A percentile compares a stretch with the other conserved stretches of the same genome.
phyloP scores from a whole-genome alignment of 1,140 invertebrate species.

The Anthonomus grandis region DNA sequence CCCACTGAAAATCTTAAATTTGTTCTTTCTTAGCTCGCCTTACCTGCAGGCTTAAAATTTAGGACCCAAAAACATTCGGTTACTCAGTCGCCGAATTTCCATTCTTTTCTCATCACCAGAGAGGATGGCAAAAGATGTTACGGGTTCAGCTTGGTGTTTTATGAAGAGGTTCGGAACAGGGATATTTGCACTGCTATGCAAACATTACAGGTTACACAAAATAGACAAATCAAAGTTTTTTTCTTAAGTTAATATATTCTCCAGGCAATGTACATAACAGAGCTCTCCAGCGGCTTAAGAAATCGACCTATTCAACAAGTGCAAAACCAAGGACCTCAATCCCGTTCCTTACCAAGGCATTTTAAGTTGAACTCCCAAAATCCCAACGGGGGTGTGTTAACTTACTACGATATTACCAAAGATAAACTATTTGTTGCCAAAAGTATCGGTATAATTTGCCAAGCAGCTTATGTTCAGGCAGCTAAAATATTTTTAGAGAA shows the following conservation, averaged over 20 bases:
- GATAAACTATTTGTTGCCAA: conserved; percentile 94
- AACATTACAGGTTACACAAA: conserved; percentile 73
- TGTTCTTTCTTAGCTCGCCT: conserved; percentile 70
- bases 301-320: conserved; percentile 50
- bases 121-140: conserved; percentile 93
- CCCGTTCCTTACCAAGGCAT: conserved; percentile 78
- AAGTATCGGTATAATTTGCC: conserved; percentile 88
- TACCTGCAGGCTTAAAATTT: conserved; percentile 91
- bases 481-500: conserved; percentile 81
- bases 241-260: conserved; percentile 4
- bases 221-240: background rate
- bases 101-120: conserved; percentile 94
- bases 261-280: conserved; percentile 87
- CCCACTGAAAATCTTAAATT: background rate
- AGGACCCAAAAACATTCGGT: conserved; percentile 89
- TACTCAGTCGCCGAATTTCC: conserved; percentile 76
- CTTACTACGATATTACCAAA: conserved; percentile 89
- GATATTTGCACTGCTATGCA: conserved; percentile 94
- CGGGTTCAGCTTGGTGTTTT: conserved; percentile 93
- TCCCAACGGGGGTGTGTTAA: conserved; percentile 69
- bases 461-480: conserved; percentile 84
- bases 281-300: conserved; percentile 77
- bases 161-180: conserved; percentile 88
- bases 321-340: conserved; percentile 59
- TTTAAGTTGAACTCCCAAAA: conserved; percentile 80